phyloP scores from a whole-genome alignment of 1,140 invertebrate genomes.

The Drosophila leontia region DNA sequence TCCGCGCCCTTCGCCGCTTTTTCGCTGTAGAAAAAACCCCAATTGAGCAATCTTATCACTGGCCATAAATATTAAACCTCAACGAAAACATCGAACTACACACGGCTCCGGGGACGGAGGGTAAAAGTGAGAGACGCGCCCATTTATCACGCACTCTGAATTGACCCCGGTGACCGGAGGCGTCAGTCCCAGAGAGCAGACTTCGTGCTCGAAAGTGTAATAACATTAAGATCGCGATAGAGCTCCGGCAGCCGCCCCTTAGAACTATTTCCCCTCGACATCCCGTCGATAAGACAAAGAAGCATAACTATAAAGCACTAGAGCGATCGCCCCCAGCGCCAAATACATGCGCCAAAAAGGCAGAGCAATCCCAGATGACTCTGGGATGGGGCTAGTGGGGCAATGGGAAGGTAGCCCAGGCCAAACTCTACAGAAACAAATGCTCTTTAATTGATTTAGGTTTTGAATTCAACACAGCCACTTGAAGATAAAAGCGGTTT shows the following conservation, averaged over 20 bases:
- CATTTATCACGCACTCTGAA: conserved; percentile 79
- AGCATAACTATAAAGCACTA: conserved; percentile 48
- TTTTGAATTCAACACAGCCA: conserved; percentile 1
- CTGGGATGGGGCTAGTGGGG: conserved; percentile 5
- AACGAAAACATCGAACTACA: conserved; percentile 47
- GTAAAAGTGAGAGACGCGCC: conserved; percentile 46
- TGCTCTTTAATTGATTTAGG: conserved; percentile 10
- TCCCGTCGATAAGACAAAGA: conserved; percentile 58
- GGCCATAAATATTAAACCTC: conserved; percentile 77
- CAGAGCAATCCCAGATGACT: conserved; percentile 53
- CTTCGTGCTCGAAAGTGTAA: conserved; percentile 37
- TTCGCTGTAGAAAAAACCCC: conserved; percentile 42
- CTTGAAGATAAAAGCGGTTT: conserved; percentile 17
- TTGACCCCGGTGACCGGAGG: conserved; percentile 73
- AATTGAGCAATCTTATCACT: conserved; percentile 80
- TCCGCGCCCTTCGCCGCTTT: conserved; percentile 18
- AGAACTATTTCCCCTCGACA: conserved; percentile 26
- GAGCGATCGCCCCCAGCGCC: conserved; percentile 46
- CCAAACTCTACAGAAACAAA: not conserved
- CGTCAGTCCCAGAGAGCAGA: conserved; percentile 17
- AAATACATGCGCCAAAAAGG: conserved; percentile 49
- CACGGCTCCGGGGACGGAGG: not conserved
- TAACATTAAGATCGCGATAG: conserved; percentile 59
- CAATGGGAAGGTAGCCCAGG: not conserved
- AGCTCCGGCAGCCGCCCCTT: conserved; percentile 6